Percentiles rank a stretch among this genome's conserved stretches.
These are phyloP conservation scores for Psix sp. DNA, from an alignment of 1,140 invertebrate genomes.

Conservation along the genomic window DNA sequence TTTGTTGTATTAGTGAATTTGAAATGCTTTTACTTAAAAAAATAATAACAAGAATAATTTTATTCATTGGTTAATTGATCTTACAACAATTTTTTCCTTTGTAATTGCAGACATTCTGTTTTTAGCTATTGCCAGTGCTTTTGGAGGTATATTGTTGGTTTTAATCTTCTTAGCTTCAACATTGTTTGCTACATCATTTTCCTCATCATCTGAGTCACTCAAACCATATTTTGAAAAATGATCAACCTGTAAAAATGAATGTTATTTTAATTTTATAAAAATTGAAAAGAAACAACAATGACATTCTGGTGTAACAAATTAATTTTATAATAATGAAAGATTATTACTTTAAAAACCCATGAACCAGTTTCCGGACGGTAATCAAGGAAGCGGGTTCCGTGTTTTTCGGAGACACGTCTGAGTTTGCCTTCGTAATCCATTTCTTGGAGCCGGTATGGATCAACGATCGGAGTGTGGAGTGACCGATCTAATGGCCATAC, in stretches of 20 bases:
- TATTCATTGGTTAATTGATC: neutral
- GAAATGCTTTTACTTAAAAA: too few species aligned
- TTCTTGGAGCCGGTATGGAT: slow-evolving; percentile 84
- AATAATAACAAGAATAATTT: too few species aligned
- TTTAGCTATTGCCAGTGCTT: neutral
- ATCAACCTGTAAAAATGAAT: slow-evolving; percentile 82
- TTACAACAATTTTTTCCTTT: slow-evolving; percentile 5
- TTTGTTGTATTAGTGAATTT: too few species aligned
- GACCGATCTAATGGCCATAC: slow-evolving; percentile 96
- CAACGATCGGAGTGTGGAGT: slow-evolving; percentile 87
- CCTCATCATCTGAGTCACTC: slow-evolving; percentile 92
- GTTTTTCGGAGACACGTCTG: slow-evolving; percentile 88
- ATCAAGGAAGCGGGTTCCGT: slow-evolving; percentile 94
- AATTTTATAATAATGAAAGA: too few species aligned
- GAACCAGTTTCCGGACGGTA: slow-evolving; percentile 96
- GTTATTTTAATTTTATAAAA: slow-evolving; percentile 16
- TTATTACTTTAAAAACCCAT: slow-evolving; percentile 92
- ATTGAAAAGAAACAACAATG: slow-evolving; percentile 15
- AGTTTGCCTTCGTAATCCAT: slow-evolving; percentile 94
- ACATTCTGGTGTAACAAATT: too few species aligned
- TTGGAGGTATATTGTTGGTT: slow-evolving; percentile 22
- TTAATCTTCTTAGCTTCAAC: slow-evolving; percentile 70
- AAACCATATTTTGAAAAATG: slow-evolving; percentile 98
- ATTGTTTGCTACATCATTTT: slow-evolving; percentile 73
- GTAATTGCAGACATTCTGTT: neutral